Evolutionary conservation across 2,888 invertebrate genomes (phyloP), one percentile per base, ranked within the genome.

Genomic region (Alitta virens): DNA sequence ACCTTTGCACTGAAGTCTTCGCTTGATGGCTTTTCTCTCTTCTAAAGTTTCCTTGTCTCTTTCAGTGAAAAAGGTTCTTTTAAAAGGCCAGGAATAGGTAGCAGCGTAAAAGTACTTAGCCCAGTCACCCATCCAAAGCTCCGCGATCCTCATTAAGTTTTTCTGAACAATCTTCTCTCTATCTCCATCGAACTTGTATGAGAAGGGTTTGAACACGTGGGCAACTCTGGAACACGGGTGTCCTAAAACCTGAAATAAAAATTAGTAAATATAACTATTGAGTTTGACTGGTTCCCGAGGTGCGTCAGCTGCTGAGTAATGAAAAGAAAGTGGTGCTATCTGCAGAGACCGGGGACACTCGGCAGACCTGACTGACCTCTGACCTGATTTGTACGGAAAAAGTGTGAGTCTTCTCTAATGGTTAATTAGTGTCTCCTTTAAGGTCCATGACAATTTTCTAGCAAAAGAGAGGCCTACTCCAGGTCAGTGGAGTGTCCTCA

Each of bases 1-100:
- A 21, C 50, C 51, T 42, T 50, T 95, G 85, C 97, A 98, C 57
- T 89, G 87, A 63, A 97, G 86, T 65, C 89, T 88, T 70, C 90
- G 85, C 77, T 96, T 87, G 70, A 98, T 85, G 56, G 87, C 84
- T 78, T 85, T 89, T 63, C 97, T 42, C 42, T 61, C 59, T 26
- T 68, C 62, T 40, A 72, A 53, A 0, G 68, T 63, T 14, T 57
- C 50, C 26, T 26, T 24, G 42, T 72, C 72, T 14, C 65, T 63
- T 25, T 62, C 61, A 2, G 64, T 63, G 24, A 71, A 63, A 40
- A 40, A 52, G n/a, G 68, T 67, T 18, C 66, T 60, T 51, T 71
- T 71, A 18, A 58, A 56, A 25, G 63, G 63, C 67, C 68, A 71
- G 53, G 51, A 62, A 59, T 64, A 71, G 18, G 71, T 71, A 53